Evolutionary conservation across 2,113 vertebrate species (phyloP).

Genomic region (Furnarius figulus): DNA sequence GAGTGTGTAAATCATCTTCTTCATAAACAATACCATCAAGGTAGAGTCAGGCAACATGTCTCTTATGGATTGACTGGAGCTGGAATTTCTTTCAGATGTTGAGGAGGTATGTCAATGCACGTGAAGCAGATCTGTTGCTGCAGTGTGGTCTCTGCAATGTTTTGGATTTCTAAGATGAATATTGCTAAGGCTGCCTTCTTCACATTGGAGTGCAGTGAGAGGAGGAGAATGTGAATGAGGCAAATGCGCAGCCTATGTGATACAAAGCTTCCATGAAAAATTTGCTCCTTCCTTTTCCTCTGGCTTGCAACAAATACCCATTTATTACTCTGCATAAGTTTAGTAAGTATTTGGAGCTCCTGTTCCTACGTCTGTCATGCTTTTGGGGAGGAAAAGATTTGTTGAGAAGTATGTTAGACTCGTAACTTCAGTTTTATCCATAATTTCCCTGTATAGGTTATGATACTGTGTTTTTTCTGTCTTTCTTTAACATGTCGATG

Average conservation of each 20-base stretch:
- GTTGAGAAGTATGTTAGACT: not conserved
- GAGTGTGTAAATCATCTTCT: conserved; percentile 64
- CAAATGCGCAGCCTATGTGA: not conserved
- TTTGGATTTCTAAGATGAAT: conserved; percentile 36
- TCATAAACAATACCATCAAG: conserved; percentile 65
- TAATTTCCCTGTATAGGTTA: not conserved
- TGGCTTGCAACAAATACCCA: conserved; percentile 3
- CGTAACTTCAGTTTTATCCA: not conserved
- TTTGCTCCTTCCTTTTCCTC: conserved; percentile 1
- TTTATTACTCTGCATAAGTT: conserved; percentile 24
- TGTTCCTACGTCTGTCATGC: not conserved
- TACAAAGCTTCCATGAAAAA: conserved; percentile 15
- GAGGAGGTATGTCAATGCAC: conserved; percentile 48
- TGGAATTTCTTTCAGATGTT: conserved; percentile 41
- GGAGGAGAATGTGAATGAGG: conserved; percentile 19
- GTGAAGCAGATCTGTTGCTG: conserved; percentile 40
- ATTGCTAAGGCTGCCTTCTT: conserved; percentile 27
- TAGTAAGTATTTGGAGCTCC: conserved; percentile 55
- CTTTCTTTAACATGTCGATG: not conserved
- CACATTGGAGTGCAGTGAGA: conserved; percentile 8
- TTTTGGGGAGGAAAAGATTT: not conserved
- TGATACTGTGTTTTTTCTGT: not conserved
- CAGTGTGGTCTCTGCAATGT: conserved; percentile 23
- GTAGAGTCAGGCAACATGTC: conserved; percentile 63
- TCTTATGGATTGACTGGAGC: conserved; percentile 52